Evolutionary conservation across 2,797 vertebrate species (phyloP), one percentile per base, ranked within the genome.

Genomic region (Ceryle rudis): DNA sequence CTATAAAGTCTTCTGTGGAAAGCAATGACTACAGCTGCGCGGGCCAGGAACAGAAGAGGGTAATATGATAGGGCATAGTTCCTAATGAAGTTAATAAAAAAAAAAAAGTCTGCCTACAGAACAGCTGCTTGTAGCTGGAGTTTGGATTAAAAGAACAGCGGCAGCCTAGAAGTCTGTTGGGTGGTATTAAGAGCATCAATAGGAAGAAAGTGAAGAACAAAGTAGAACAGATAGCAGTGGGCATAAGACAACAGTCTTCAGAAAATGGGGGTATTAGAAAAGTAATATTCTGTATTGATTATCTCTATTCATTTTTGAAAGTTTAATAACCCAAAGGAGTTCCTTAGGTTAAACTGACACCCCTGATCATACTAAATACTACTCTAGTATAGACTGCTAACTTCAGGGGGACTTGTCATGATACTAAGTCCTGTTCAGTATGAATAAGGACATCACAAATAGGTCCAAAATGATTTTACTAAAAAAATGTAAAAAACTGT

Each of bases 51-150:
- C 96, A 97, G 97, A 97, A 97, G 96, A 97, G 1, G 0, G 98
- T 97, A 98, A 98, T 81, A 80, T 89, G 97, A 98, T 98, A 97
- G 3, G 39, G 90, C 90, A 95, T 82, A 93, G 93, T 95, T 98
- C 96, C 97, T 97, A 98, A 97, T 57, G 0, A 97, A 96, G 96
- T 97, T 97, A 97, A 97, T 96, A 86, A 95, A 95, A 96, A 37
- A 96, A 37, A 42, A 96, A 97, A 98, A 90, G 46, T 54, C 83
- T 96, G 96, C 96, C 89, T 88, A 86, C 95, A 90, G 97, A 97
- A 97, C 98, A 98, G 98, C 98, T 98, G 98, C 96, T 80, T 92
- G 97, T 98, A 97, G 97, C 97, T 97, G 97, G 97, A 97, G 93
- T 93, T 92, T 74, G 91, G 93, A 89, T 95, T 88, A 96, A 97